A percentile compares a stretch with the other conserved stretches of the same genome.
Conservation (phyloP, 2,113 vertebrate genomes). For the Lepisosteus osseus region DNA sequence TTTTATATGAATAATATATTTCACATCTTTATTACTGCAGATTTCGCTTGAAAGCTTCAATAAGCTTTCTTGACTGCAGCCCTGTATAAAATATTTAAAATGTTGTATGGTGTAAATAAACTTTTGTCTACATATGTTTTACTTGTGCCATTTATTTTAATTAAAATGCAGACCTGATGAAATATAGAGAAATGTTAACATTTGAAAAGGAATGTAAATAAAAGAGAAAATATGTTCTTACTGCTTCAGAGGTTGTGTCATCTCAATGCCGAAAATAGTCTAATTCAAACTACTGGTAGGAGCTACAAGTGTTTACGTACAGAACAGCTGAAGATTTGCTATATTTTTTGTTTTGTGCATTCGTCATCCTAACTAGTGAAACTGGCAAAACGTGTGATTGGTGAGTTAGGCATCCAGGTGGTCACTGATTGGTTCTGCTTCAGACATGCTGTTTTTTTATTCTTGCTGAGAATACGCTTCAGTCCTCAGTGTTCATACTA, state of each 20-base stretch:
- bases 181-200: constrained; percentile 76
- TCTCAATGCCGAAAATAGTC: constrained; percentile 50
- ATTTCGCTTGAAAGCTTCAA: constrained; percentile 95
- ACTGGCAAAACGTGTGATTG: too few species aligned
- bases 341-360: too few species aligned
- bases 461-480: too few species aligned
- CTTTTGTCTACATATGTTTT: constrained; percentile 99
- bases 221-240: constrained; percentile 83
- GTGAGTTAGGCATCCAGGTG: too few species aligned
- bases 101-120: constrained; percentile 99
- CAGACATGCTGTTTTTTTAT: too few species aligned
- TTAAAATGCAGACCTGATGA: constrained; percentile 70
- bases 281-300: too few species aligned
- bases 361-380: too few species aligned
- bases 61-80: constrained; percentile 98
- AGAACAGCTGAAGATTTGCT: too few species aligned
- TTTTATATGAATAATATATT: constrained; percentile 99
- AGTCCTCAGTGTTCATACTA: too few species aligned
- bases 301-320: too few species aligned
- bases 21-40: constrained; percentile 99
- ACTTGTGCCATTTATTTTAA: constrained; percentile 95
- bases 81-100: constrained; percentile 99
- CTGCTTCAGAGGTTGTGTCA: constrained; percentile 71
- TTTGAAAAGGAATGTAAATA: constrained; percentile 83
- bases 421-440: too few species aligned